Base-by-base conservation (phyloP, 2,888 invertebrate species). In the Stenurella melanura region DNA sequence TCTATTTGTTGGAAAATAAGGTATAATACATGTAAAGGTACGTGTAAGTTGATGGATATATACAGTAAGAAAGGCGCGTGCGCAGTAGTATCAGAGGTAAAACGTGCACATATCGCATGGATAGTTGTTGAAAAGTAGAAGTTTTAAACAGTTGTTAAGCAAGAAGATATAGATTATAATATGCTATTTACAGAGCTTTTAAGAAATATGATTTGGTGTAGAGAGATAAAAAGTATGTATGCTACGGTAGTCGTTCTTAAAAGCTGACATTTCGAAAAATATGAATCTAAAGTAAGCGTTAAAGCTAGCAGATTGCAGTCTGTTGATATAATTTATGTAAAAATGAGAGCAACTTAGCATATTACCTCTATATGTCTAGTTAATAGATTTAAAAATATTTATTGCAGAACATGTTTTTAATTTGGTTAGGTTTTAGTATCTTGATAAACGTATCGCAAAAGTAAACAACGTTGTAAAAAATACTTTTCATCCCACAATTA, bases 1-100 rank as follows among this genome's bases (percentile, higher is more conserved):
- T 38, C 72, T 58, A 60, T 60, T 70, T 70, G 50, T 54, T 61
- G 63, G 60, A 63, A 72, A 72, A 61, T 50, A 72, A 72, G 72
- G 60, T 72, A 63, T 63, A 72, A 38, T 72, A 72, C 63, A 72
- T 26, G 54, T 67, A 30, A 21, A 50, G 50, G 64, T 42, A 64
- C 11, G 34, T 19, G 42, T 50, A 21, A 26, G 66, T 19, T 42
- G 50, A 26, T 61, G 61, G 38, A 63, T 70, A 72, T 72, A 21
- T 72, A 72, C 72, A 72, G 72, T 63, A 26, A 10, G 34, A 30
- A 1, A 15, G 26, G 42, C 60, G 63, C 21, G 54, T 72, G 72
- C 61, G 21, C 42, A 54, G 15, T 42, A 26, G 60, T 60, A 26
- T 26, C 15, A 60, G 10, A 30, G n/a, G 50, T 67, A 17, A 67